phyloP scores from a whole-genome alignment of 2,797 vertebrate species.

The Phylloscopus collybita region DNA sequence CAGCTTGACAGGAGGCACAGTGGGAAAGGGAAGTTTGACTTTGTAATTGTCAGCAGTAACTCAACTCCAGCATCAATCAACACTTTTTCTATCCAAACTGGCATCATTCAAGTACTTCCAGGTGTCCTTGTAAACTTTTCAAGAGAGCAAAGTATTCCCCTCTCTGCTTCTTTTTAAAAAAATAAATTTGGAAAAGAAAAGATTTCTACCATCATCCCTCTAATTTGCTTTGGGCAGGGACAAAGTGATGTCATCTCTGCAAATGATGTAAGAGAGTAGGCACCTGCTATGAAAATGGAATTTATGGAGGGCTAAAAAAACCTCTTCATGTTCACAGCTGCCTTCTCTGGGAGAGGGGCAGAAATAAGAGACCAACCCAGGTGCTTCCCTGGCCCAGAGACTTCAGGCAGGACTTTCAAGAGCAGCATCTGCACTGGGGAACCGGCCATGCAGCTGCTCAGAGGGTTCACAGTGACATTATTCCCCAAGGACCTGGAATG shows the following conservation, averaged over 20 bases:
- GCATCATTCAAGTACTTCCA: neutral
- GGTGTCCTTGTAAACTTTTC: neutral
- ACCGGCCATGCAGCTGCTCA: neutral
- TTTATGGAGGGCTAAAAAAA: fast-evolving
- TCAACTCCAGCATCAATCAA: neutral
- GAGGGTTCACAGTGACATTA: neutral
- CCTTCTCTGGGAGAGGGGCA: neutral
- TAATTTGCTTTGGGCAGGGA: neutral
- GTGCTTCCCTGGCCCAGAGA: neutral
- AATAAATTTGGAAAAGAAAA: fast-evolving
- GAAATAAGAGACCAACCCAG: neutral
- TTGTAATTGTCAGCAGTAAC: constrained; percentile 8
- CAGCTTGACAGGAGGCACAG: constrained; percentile 11
- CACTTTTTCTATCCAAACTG: neutral
- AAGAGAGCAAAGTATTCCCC: neutral
- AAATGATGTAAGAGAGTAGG: neutral
- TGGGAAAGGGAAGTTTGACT: neutral
- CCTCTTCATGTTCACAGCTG: neutral
- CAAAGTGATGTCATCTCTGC: neutral
- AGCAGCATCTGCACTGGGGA: neutral
- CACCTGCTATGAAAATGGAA: neutral
- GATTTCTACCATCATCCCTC: neutral
- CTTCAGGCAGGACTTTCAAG: neutral
- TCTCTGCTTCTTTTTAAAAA: neutral
- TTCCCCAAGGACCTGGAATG: neutral